phyloP scores from a whole-genome alignment of 2,888 invertebrate species.

The Sarcophaga subvicina region DNA sequence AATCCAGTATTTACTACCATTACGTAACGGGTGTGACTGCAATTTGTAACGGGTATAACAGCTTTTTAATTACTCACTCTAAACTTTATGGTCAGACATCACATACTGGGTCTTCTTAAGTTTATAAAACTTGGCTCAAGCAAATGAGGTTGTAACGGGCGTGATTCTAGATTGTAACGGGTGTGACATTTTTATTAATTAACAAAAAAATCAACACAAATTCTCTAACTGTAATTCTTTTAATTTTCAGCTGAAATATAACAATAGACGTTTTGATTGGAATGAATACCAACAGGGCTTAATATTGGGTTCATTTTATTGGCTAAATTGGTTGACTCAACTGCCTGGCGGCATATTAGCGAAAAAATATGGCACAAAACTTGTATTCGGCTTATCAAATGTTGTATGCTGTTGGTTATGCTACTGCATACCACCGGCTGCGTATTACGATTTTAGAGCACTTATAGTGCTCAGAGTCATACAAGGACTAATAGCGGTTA shows the following conservation, averaged over 20 bases:
- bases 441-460: conserved; percentile 83
- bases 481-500: conserved; percentile 88
- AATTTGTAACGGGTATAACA: too few relatives aligned
- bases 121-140: too few relatives aligned
- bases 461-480: conserved; percentile 85
- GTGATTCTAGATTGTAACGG: too few relatives aligned
- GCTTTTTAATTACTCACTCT: too few relatives aligned
- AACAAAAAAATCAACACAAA: too few relatives aligned
- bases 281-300: conserved; percentile 86
- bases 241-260: conserved; percentile 73
- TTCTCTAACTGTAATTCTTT: not conserved
- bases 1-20: too few relatives aligned
- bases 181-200: too few relatives aligned
- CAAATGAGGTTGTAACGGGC: too few relatives aligned
- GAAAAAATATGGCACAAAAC: conserved; percentile 87
- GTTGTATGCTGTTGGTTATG: conserved; percentile 85
- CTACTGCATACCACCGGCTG: conserved; percentile 86
- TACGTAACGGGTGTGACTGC: too few relatives aligned
- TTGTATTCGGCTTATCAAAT: conserved; percentile 87
- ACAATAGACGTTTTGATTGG: conserved; percentile 83
- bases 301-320: conserved; percentile 87
- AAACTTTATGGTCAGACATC: too few relatives aligned
- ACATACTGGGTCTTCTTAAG: too few relatives aligned
- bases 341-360: conserved; percentile 88
- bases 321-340: conserved; percentile 88